These are phyloP conservation scores for Apaloderma vittatum DNA, from an alignment of 2,113 vertebrate genomes.

Conservation along the genomic window DNA sequence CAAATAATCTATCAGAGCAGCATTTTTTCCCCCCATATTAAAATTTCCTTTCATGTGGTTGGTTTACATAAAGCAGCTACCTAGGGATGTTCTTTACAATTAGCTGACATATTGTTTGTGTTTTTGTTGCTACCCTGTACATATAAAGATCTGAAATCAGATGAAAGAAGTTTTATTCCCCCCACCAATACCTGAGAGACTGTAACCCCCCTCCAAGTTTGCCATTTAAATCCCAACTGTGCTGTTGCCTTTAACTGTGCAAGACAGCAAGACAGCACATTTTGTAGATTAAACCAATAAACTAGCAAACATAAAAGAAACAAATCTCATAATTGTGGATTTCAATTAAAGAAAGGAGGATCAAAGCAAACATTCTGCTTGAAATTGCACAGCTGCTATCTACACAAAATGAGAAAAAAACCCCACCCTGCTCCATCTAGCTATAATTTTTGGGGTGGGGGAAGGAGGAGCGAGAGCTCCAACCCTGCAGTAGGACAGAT, in stretches of 20 bases:
- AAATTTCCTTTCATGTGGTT: conserved; percentile 46
- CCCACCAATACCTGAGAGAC: conserved; percentile 52
- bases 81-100: conserved; percentile 58
- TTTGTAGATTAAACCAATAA: conserved; percentile 88
- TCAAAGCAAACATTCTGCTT: conserved; percentile 87
- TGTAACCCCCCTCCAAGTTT: conserved; percentile 64
- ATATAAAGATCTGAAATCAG: conserved; percentile 52
- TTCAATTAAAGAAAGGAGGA: conserved; percentile 86
- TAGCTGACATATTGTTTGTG: conserved; percentile 38
- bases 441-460: conserved; percentile 75
- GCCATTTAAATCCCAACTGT: conserved; percentile 81
- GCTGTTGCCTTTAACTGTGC: conserved; percentile 81
- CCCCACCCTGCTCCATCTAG: conserved; percentile 52
- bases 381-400: conserved; percentile 87
- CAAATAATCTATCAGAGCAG: conserved; percentile 6
- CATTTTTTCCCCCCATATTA: conserved; percentile 37
- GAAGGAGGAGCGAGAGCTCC: conserved; percentile 62
- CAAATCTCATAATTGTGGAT: conserved; percentile 88
- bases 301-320: conserved; percentile 85
- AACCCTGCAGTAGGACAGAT: conserved; percentile 77
- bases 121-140: conserved; percentile 39
- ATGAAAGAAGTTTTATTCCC: conserved; percentile 53
- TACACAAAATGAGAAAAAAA: conserved; percentile 78
- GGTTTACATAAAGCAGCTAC: conserved; percentile 43
- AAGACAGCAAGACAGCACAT: conserved; percentile 85